Conservation (phyloP, 2,888 invertebrate species). For the Folsomia candida region DNA sequence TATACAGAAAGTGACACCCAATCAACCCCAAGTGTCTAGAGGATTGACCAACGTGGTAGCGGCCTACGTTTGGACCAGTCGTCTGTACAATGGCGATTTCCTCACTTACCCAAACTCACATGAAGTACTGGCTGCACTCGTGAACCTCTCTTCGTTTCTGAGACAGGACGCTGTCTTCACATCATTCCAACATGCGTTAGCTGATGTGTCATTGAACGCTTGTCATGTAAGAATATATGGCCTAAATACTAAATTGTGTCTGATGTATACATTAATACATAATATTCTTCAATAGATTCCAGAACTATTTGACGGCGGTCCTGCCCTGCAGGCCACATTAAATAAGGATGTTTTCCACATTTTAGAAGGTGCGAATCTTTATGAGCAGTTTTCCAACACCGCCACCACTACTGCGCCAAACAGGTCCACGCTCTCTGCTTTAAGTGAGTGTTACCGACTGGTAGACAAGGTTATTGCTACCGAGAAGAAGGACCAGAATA, state of each 20-base stretch:
- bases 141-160: slow-evolving; percentile 38
- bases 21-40: no score
- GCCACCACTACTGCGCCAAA: neutral
- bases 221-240: slow-evolving; percentile 27
- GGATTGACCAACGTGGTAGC: slow-evolving; percentile 35
- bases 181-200: slow-evolving; percentile 28
- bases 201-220: slow-evolving; percentile 36
- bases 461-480: slow-evolving; percentile 7
- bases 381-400: neutral
- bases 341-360: slow-evolving; percentile 32
- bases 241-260: neutral
- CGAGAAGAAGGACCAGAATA: slow-evolving; percentile 12
- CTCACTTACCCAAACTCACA: slow-evolving; percentile 17
- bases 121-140: slow-evolving; percentile 30
- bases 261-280: neutral
- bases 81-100: slow-evolving; percentile 36
- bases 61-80: slow-evolving; percentile 33
- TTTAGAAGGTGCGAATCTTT: slow-evolving; percentile 21
- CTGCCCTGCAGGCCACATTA: slow-evolving; percentile 24
- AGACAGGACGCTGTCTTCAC: slow-evolving; percentile 24
- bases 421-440: slow-evolving; percentile 32
- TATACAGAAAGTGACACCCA: slow-evolving; percentile 37
- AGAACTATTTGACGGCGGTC: slow-evolving; percentile 35
- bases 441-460: slow-evolving; percentile 35
- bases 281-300: slow-evolving; percentile 18